Conservation (phyloP, 2,797 vertebrate genomes). For the Eurystomus glaucurus region DNA sequence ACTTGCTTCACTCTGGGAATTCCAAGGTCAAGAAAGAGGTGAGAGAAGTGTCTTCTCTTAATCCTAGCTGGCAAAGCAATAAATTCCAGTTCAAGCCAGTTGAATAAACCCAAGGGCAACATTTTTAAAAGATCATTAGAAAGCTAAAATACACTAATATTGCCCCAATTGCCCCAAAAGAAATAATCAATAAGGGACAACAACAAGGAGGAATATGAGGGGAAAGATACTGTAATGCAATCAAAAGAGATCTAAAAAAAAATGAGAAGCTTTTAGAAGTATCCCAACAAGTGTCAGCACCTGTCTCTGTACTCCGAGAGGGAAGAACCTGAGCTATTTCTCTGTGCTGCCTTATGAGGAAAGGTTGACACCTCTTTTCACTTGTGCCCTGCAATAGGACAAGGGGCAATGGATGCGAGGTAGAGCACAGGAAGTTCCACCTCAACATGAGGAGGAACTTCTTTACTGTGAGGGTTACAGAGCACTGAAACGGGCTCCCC, state of each 20-base stretch:
- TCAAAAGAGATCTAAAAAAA: not conserved
- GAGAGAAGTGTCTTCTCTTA: not conserved
- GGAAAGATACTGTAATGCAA: not conserved
- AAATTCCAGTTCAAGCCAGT: not conserved
- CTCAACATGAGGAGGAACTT: not conserved
- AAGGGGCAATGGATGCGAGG: not conserved
- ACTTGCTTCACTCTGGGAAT: not conserved
- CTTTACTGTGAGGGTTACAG: not conserved
- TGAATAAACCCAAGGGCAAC: not conserved
- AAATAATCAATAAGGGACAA: not conserved
- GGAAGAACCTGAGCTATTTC: not conserved
- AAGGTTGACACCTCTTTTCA: not conserved
- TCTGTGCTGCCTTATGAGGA: not conserved
- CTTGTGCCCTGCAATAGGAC: not conserved
- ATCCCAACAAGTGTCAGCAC: not conserved
- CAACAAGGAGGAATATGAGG: not conserved
- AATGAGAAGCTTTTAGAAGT: not conserved
- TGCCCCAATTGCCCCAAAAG: not conserved
- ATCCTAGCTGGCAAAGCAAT: not conserved
- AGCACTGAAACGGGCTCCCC: not conserved
- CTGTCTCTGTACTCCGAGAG: not conserved
- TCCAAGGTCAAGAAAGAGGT: not conserved
- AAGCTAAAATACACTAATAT: not conserved
- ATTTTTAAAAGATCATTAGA: not conserved
- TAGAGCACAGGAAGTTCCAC: not conserved